These are phyloP conservation scores for Aspidapion aeneum DNA, from an alignment of 2,888 invertebrate species.

Conservation along the genomic window DNA sequence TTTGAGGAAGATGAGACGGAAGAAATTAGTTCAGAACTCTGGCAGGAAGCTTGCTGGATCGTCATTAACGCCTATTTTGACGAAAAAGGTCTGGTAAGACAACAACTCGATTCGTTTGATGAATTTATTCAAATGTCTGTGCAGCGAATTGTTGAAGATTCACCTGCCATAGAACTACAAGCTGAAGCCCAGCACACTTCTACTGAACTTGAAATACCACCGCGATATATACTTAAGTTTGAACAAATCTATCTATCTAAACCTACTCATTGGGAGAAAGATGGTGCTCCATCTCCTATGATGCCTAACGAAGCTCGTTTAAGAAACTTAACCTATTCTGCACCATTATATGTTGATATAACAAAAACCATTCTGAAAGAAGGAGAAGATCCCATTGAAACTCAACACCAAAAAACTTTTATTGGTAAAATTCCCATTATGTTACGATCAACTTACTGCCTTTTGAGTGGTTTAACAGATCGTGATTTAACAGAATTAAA, in stretches of 20 bases:
- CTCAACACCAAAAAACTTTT: slow-evolving; percentile 72
- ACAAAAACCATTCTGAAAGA: slow-evolving; percentile 94
- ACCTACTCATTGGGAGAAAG: slow-evolving; percentile 99
- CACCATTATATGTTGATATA: slow-evolving; percentile 98
- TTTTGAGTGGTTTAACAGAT: slow-evolving; percentile 92
- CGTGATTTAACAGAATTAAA: slow-evolving; percentile 99
- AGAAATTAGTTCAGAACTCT: slow-evolving; percentile 95
- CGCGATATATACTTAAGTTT: slow-evolving; percentile 91
- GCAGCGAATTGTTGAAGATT: slow-evolving; percentile 98
- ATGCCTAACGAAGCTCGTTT: slow-evolving; percentile 99
- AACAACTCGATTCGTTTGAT: slow-evolving; percentile 98
- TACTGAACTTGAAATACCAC: slow-evolving; percentile 88
- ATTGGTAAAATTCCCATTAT: slow-evolving; percentile 98
- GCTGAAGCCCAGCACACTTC: slow-evolving; percentile 97
- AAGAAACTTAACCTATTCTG: slow-evolving; percentile 95
- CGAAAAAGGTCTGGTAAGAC: slow-evolving; percentile 98
- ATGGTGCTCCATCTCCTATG: slow-evolving; percentile 98
- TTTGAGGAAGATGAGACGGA: slow-evolving; percentile 87
- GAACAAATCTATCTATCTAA: slow-evolving; percentile 99
- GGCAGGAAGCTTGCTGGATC: slow-evolving; percentile 99
- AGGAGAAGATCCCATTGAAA: slow-evolving; percentile 83
- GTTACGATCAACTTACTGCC: slow-evolving; percentile 96
- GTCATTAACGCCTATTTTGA: slow-evolving; percentile 99
- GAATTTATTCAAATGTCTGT: slow-evolving; percentile 99
- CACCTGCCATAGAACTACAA: slow-evolving; percentile 94